A percentile compares a stretch with the other conserved stretches of the same genome.
These are phyloP conservation scores for Drosophila mayri DNA, from an alignment of 1,140 invertebrate species.

Conservation along the genomic window DNA sequence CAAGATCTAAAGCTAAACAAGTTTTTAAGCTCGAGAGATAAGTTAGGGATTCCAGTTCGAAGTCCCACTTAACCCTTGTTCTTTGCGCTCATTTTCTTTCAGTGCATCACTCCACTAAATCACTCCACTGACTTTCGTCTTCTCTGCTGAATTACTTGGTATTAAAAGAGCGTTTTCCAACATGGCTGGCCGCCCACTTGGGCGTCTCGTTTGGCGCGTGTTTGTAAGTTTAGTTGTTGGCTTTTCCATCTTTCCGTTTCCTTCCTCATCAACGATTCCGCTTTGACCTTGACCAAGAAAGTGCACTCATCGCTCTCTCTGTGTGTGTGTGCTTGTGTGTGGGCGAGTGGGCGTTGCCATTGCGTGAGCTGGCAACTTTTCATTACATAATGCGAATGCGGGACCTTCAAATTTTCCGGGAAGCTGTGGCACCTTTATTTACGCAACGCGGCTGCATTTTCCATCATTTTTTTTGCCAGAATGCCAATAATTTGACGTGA, in stretches of 20 bases:
- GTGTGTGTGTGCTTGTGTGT: not conserved
- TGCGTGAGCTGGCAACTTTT: slow-evolving; percentile 50
- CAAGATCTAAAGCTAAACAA: not conserved
- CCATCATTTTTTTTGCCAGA: not conserved
- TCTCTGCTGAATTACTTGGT: slow-evolving; percentile 8
- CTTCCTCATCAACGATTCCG: slow-evolving; percentile 31
- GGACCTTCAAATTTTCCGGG: slow-evolving; percentile 46
- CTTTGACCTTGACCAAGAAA: slow-evolving; percentile 71
- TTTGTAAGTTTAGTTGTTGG: slow-evolving; percentile 43
- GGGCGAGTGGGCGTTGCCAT: slow-evolving; percentile 43
- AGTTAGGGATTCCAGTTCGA: not conserved
- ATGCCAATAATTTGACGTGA: slow-evolving; percentile 57
- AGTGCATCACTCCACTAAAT: slow-evolving; percentile 8
- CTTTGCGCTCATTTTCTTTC: not conserved
- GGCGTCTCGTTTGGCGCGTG: slow-evolving; percentile 43
- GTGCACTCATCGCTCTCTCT: slow-evolving; percentile 9
- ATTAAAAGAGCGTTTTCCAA: slow-evolving; percentile 45
- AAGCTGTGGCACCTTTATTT: slow-evolving; percentile 34
- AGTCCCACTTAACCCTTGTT: no score
- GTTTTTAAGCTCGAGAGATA: not conserved
- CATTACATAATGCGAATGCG: slow-evolving; percentile 50
- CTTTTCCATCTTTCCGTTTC: slow-evolving; percentile 17
- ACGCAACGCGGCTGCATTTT: slow-evolving; percentile 22
- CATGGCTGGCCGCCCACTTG: slow-evolving; percentile 43
- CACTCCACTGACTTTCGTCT: not conserved